These are phyloP conservation scores for Pseudomugil gertrudae DNA, from an alignment of 2,797 vertebrate species.

Conservation along the genomic window DNA sequence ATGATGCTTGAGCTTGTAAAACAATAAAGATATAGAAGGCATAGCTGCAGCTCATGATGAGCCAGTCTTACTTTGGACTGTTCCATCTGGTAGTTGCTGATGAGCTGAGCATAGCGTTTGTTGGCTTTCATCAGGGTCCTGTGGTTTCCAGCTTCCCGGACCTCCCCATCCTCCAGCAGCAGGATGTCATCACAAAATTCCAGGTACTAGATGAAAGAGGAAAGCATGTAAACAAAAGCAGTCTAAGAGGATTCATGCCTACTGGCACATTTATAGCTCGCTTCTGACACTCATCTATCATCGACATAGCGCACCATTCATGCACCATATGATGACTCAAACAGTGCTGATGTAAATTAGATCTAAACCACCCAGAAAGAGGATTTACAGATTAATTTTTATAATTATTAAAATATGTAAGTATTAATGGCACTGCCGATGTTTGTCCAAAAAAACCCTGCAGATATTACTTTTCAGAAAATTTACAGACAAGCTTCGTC, in stretches of 20 bases:
- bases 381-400: too few species aligned
- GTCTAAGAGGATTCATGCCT: background rate
- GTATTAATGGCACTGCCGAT: too few species aligned
- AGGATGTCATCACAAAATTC: conserved; percentile 87
- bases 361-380: too few species aligned
- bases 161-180: conserved; percentile 83
- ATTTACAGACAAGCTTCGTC: too few species aligned
- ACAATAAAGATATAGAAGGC: background rate
- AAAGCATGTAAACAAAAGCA: background rate
- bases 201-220: conserved; percentile 78
- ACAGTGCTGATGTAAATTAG: too few species aligned
- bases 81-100: conserved; percentile 77
- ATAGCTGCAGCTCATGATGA: background rate
- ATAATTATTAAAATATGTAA: too few species aligned
- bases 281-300: background rate
- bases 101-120: conserved; percentile 82
- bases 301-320: too few species aligned
- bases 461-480: too few species aligned
- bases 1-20: conserved; percentile 7
- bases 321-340: too few species aligned
- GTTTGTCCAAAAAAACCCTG: too few species aligned
- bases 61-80: conserved; percentile 74
- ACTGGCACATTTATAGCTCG: background rate
- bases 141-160: conserved; percentile 84
- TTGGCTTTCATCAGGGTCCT: conserved; percentile 73